Percentiles rank a stretch among this genome's conserved stretches.
Conservation (phyloP, 2,113 vertebrate species). For the Acanthisitta chloris region DNA sequence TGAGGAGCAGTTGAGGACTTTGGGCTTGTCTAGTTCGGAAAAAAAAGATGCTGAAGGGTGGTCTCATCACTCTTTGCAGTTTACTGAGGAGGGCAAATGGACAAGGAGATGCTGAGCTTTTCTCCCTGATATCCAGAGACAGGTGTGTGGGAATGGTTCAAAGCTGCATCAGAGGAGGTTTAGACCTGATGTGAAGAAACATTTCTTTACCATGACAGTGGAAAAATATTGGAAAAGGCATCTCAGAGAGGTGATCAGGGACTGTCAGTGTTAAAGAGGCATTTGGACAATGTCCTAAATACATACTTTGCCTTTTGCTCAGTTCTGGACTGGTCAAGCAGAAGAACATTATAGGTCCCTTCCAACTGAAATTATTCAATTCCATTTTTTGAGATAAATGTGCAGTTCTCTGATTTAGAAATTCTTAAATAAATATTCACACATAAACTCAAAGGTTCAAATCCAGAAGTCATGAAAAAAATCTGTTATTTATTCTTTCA, state of each 20-base stretch:
- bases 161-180: background rate
- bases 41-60: background rate
- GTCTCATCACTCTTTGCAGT: accelerated
- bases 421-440: background rate
- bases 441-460: background rate
- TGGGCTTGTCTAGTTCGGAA: background rate
- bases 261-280: background rate
- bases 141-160: background rate
- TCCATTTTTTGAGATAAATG: background rate
- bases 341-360: background rate
- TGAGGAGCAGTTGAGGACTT: background rate
- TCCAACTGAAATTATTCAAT: background rate
- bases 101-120: background rate
- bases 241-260: background rate
- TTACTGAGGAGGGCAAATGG: background rate
- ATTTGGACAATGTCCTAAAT: background rate
- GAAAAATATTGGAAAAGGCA: background rate
- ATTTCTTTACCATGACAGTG: background rate
- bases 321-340: background rate
- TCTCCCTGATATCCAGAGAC: background rate
- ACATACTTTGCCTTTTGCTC: background rate
- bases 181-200: background rate
- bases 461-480: background rate
- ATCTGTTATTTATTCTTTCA: background rate
- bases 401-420: background rate